Base-by-base conservation (phyloP, 2,888 invertebrate genomes). In the Idaea dimidiata region DNA sequence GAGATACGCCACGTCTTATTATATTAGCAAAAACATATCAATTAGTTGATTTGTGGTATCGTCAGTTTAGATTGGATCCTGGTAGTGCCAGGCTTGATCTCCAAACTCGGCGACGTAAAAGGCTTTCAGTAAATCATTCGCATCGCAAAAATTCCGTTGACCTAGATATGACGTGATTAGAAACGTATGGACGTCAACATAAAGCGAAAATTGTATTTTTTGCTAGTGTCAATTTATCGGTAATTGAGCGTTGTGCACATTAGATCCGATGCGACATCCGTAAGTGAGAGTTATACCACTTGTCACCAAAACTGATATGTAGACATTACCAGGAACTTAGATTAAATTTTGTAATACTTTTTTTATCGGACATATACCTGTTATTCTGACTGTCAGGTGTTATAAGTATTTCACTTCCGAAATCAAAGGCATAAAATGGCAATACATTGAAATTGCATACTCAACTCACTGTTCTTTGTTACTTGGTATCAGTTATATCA, bases 101-200 rank as follows among this genome's bases (percentile, higher is more conserved):
- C 72, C 75, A 70, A 77, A 80, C 80, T 80, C 78, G 66, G 80
- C 88, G 91, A 91, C 88, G 91, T 91, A 91, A 91, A 91, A 89
- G 81, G 78, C 89, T 91, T 90, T 90, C 90, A 91, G 90, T 81
- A 84, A 78, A 84, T 84, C 81, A 81, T 74, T 79, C 74, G 80
- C 84, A 76, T 86, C 81, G 91, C 88, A 89, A 84, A 43, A 86
- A 86, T 91, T 91, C 92, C 92, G 87, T 74, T 91, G 90, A 86
- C 92, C 92, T 80, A 89, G 91, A 88, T 91, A 79, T 87, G 84
- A 83, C 88, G 83, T 84, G 86, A 89, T 90, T 92, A 92, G 92
- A 92, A 92, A 92, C 85, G 84, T 82, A 80, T 76, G 79, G 75
- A 78, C 78, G 82, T 79, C 80, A 73, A 74, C 79, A 79, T 82